Evolutionary conservation across 2,888 invertebrate genomes (phyloP), one percentile per base, ranked within the genome.

Genomic region (Drymonia ruficornis): DNA sequence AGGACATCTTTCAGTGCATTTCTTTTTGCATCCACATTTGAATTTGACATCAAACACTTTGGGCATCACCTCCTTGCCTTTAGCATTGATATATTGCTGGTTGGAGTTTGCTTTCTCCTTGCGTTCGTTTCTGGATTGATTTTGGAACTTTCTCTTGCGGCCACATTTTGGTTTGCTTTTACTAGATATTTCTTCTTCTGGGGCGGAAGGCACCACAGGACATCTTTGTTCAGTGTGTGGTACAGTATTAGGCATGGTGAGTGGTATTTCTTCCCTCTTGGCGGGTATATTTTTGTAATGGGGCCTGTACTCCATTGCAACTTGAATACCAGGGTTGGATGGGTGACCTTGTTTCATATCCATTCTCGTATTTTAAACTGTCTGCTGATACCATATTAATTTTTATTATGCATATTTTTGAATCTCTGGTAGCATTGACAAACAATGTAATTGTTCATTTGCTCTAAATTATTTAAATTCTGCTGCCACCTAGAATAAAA

Each of bases 61-160:
- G 13, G 52, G 52, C 44, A 40, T 38, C n/a, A 52, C 52, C 47
- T 52, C 52, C 16, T 52, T 46, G 19, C 52, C 52, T 42, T 52
- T 52, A 23, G 52, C 47, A 52, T 52, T 52, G 16, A 52, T 47
- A 19, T 52, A 52, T 19, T 47, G 40, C 28, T 47, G 43, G 19
- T 52, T 52, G 3, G 44, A 46, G 19, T 52, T 52, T 23, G 52
- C 52, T 52, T 40, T 52, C 38, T 44, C 47, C 47, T 52, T 52
- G 29, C 52, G 28, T 46, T 52, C 52, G 34, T 52, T 52, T 19
- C 52, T 52, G 16, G 52, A 47, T 34, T 52, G 52, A 34, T 52
- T 44, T 15, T 23, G 34, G 31, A 52, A 34, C 15, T 52, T 52
- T 42, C 52, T 43, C 23, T 52, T 52, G 8, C 52, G 45, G 31